These are phyloP conservation scores for Phaonia tiefii DNA, from an alignment of 2,888 invertebrate species.

Conservation along the genomic window DNA sequence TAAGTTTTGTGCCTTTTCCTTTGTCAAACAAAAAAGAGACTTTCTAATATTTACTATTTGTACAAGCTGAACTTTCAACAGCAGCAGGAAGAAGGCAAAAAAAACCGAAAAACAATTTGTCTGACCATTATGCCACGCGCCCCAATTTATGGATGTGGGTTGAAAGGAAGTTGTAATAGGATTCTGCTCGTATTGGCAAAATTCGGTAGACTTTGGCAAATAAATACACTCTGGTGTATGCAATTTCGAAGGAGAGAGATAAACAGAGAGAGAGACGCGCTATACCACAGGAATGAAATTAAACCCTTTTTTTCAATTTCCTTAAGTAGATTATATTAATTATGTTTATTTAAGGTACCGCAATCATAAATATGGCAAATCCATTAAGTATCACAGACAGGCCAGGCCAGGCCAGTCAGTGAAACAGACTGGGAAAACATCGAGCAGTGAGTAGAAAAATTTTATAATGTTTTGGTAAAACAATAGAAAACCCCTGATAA, in stretches of 20 bases:
- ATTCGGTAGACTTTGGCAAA: not conserved
- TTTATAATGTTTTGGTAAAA: slow-evolving; percentile 21
- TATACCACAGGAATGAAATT: not conserved
- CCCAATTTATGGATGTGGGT: too few species aligned
- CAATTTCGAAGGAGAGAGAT: not conserved
- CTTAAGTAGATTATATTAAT: slow-evolving; percentile 52
- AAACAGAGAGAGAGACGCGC: not conserved
- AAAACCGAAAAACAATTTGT: not conserved
- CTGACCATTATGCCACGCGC: not conserved
- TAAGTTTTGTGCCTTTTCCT: not conserved
- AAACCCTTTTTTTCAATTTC: slow-evolving; percentile 44
- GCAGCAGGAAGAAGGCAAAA: too few species aligned
- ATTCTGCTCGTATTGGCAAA: not conserved
- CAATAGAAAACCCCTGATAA: not conserved
- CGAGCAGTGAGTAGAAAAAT: not conserved
- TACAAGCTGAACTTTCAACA: not conserved
- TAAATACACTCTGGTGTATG: too few species aligned
- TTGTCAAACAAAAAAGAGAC: not conserved
- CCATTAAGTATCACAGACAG: slow-evolving; percentile 39
- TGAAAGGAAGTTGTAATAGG: not conserved
- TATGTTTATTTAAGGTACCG: slow-evolving; percentile 46
- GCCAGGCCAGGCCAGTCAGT: too few species aligned
- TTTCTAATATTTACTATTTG: slow-evolving; percentile 18
- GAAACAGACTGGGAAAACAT: not conserved
- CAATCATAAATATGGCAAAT: slow-evolving; percentile 39